phyloP scores from a whole-genome alignment of 2,888 invertebrate species.

The Caenorhabditis sp. region DNA sequence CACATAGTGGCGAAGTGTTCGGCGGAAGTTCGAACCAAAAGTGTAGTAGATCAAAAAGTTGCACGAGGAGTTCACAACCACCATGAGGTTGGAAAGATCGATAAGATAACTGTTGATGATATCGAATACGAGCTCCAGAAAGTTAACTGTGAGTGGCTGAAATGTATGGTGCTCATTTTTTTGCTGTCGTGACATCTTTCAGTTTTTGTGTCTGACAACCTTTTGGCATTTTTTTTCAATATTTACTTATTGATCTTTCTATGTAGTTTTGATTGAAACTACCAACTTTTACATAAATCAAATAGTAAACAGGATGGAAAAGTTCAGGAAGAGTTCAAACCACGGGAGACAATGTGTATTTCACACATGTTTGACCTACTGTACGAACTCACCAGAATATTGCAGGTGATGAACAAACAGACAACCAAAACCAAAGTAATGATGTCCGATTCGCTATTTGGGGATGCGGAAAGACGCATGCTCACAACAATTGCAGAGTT shows the following conservation, averaged over 20 bases:
- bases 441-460: conserved; percentile 73
- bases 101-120: conserved; percentile 79
- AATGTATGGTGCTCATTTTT: too few species aligned
- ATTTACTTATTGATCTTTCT: conserved; percentile 3
- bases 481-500: conserved; percentile 76
- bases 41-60: conserved; percentile 82
- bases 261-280: not conserved
- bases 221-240: not conserved
- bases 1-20: conserved; percentile 72
- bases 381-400: conserved; percentile 72
- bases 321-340: conserved; percentile 19
- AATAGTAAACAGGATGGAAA: too few species aligned
- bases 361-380: conserved; percentile 9
- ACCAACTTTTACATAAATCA: not conserved
- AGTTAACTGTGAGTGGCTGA: conserved; percentile 80
- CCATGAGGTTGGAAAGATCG: conserved; percentile 81
- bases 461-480: conserved; percentile 66
- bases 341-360: conserved; percentile 12
- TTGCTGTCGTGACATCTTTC: too few species aligned
- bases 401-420: conserved; percentile 80
- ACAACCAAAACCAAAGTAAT: conserved; percentile 81
- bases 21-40: conserved; percentile 78
- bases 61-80: conserved; percentile 79
- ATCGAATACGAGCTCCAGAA: conserved; percentile 76
- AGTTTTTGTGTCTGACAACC: not conserved